A percentile compares a stretch with the other conserved stretches of the same genome.
Conservation (phyloP, 1,140 invertebrate species). For the Schlechtendalia chinensis region DNA sequence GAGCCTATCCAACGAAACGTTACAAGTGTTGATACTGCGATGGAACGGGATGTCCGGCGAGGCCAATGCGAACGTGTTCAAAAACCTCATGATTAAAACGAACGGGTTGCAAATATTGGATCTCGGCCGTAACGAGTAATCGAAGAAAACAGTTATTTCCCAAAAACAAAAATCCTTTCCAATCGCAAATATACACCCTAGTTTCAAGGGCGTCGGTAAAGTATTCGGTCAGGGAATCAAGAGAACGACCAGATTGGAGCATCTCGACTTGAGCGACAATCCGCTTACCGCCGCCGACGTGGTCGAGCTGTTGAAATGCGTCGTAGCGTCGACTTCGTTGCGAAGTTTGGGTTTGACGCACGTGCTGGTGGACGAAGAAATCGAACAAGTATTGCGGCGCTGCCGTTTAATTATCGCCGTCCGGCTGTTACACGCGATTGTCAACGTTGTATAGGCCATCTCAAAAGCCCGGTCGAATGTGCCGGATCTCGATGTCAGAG, state of each 20-base stretch:
- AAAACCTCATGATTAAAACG: constrained; percentile 1
- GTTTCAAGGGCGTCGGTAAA: constrained; percentile 25
- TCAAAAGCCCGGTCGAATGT: neutral
- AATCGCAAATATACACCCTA: neutral
- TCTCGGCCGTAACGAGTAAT: constrained; percentile 36
- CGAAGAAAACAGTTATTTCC: neutral
- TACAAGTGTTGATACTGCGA: constrained; percentile 5
- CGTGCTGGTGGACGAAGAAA: constrained; percentile 5
- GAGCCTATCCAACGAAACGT: neutral
- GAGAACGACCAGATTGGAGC: neutral
- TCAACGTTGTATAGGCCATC: constrained; percentile 18
- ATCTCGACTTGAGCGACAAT: constrained; percentile 23
- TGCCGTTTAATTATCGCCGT: too few relatives aligned
- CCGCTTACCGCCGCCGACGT: constrained; percentile 3
- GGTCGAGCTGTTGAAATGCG: neutral
- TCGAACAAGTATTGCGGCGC: constrained; percentile 1
- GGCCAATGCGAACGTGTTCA: constrained; percentile 3
- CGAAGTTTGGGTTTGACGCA: neutral
- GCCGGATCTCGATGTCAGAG: neutral
- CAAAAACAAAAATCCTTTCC: neutral
- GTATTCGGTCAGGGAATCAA: constrained; percentile 27
- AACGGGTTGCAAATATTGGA: constrained; percentile 3
- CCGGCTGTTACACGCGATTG: too few relatives aligned
- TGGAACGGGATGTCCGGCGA: constrained; percentile 33
- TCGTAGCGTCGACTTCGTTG: neutral